These are phyloP conservation scores for Harpagoxenus sublaevis DNA, from an alignment of 2,888 invertebrate genomes.

Conservation along the genomic window DNA sequence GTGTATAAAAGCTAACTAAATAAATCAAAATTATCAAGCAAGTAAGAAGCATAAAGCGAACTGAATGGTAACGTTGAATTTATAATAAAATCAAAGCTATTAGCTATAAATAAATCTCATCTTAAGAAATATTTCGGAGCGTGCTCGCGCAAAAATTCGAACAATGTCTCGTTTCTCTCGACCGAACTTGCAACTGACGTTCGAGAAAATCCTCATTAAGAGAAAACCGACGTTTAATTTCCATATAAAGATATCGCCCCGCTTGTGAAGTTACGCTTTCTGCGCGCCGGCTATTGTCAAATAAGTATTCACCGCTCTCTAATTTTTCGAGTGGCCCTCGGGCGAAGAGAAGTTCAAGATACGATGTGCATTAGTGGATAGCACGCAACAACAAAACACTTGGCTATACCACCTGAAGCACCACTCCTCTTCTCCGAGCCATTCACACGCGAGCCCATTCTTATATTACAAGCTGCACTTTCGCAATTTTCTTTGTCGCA, in stretches of 20 bases:
- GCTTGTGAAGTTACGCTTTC: background rate
- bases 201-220: background rate
- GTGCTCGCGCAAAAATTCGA: background rate
- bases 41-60: no score
- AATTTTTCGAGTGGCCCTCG: slow-evolving; percentile 5
- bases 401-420: background rate
- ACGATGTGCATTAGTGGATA: slow-evolving; percentile 3
- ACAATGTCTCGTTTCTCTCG: background rate
- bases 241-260: background rate
- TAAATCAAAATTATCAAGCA: no score
- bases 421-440: background rate
- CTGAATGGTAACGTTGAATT: no score
- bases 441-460: slow-evolving; percentile 23
- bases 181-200: background rate
- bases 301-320: slow-evolving; percentile 5
- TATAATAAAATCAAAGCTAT: no score
- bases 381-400: background rate
- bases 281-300: background rate
- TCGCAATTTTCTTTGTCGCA: slow-evolving; percentile 32
- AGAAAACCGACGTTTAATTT: background rate
- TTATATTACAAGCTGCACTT: background rate
- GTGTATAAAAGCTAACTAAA: no score
- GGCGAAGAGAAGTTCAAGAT: background rate
- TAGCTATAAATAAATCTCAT: background rate
- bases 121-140: background rate